These are phyloP conservation scores for Drosophila rufa DNA, from an alignment of 1,140 invertebrate species.

Conservation along the genomic window DNA sequence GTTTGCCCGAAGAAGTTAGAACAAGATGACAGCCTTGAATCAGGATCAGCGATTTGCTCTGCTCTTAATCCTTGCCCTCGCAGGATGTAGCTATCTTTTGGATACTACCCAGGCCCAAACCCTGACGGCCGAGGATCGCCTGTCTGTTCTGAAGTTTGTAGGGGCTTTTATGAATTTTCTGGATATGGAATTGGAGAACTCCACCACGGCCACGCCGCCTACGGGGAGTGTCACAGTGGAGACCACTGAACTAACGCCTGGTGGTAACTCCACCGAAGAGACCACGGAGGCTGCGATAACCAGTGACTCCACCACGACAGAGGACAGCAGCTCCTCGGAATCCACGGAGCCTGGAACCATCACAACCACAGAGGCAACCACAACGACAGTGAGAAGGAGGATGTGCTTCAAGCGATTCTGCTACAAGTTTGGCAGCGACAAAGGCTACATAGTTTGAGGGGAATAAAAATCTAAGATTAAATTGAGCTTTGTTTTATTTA, in stretches of 20 bases:
- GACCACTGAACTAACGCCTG: slow-evolving; percentile 22
- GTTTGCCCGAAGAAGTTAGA: slow-evolving; percentile 9
- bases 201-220: slow-evolving; percentile 19
- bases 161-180: slow-evolving; percentile 60
- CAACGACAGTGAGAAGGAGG: slow-evolving; percentile 19
- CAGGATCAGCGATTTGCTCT: slow-evolving; percentile 39
- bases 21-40: slow-evolving; percentile 29
- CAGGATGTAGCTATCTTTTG: slow-evolving; percentile 9
- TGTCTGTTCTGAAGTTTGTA: slow-evolving; percentile 63
- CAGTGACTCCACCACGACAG: background rate
- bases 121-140: slow-evolving; percentile 57
- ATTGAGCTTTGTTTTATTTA: background rate
- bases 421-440: slow-evolving; percentile 63
- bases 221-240: slow-evolving; percentile 14
- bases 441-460: slow-evolving; percentile 54
- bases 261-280: background rate
- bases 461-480: background rate
- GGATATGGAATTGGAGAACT: slow-evolving; percentile 48
- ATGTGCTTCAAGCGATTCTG: slow-evolving; percentile 69
- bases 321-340: slow-evolving; percentile 3
- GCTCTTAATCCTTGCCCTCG: slow-evolving; percentile 30
- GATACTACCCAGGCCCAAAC: slow-evolving; percentile 33
- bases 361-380: slow-evolving; percentile 1
- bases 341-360: background rate
- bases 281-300: slow-evolving; percentile 14